Base-by-base conservation (phyloP, 2,888 invertebrate species). In the Bruchidius siliquastri region DNA sequence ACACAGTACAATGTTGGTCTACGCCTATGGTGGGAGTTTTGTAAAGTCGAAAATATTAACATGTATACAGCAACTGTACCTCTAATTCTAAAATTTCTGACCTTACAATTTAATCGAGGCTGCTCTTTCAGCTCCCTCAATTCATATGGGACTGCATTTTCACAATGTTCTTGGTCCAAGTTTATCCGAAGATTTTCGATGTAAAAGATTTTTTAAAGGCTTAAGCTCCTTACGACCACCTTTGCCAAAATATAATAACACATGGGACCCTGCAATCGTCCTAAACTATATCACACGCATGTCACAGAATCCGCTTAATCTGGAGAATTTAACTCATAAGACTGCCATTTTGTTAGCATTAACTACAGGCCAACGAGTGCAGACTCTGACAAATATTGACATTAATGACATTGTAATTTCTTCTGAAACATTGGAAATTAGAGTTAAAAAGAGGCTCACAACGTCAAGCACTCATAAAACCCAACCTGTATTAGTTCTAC, bases 21-120 rank as follows among this genome's bases (percentile, higher is more conserved):
- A n/a, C 72, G 69, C n/a, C n/a, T 70, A n/a, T 76, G 76, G 75
- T 76, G 75, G 75, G 10, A 69, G 4, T 74, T 67, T 71, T 76
- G 74, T 68, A 21, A 4, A 10, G 21, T 21, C n/a, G 71, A 68
- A 0, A 70, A 71, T 18, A 21, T 70, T 26, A 10, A 68, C n/a
- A 13, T 67, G 10, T 76, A 68, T 67, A 3, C 20, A 6, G 71
- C 67, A 0, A 71, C 72, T 4, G 68, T 49, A 66, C 21, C 26
- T n/a, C 10, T 22, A n/a, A 49, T 73, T 6, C 67, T 75, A 21
- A 66, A 67, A 0, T 76, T 73, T 74, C 30, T 30, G 3, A 70
- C 72, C 0, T 13, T 22, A 22, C 73, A 73, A 21, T 71, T 72
- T 22, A 72, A 73, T 20, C 72, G 20, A 67, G 71, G 72, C 8